Conservation (phyloP, 2,113 vertebrate genomes). For the Dromaius novaehollandiae region DNA sequence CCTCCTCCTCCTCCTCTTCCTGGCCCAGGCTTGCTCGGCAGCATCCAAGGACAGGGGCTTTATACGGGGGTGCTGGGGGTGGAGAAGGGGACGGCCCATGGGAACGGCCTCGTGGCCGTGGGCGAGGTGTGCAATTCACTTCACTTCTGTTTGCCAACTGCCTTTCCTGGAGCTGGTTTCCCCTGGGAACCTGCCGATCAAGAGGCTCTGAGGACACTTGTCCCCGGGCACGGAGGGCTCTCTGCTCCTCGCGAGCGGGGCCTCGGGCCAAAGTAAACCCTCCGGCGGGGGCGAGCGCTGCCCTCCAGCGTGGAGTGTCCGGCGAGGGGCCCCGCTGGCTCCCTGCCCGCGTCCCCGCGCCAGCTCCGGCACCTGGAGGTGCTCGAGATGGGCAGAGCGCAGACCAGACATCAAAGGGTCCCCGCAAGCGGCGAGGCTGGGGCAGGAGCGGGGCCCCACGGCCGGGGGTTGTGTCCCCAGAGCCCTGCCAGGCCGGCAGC, state of each 20-base stretch:
- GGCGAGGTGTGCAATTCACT: neutral
- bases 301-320: neutral
- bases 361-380: neutral
- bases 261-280: conserved; percentile 36
- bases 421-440: fast-evolving
- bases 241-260: neutral
- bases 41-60: fast-evolving
- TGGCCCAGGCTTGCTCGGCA: fast-evolving
- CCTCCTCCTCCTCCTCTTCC: neutral
- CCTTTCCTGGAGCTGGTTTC: neutral
- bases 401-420: neutral
- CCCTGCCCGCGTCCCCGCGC: fast-evolving
- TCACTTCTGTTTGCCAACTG: neutral
- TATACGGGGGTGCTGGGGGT: neutral
- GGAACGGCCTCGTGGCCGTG: neutral
- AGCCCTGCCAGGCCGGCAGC: fast-evolving
- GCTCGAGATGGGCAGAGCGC: neutral
- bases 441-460: fast-evolving
- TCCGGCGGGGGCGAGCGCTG: neutral
- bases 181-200: neutral
- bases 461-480: fast-evolving
- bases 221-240: neutral
- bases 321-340: fast-evolving
- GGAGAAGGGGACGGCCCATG: fast-evolving
- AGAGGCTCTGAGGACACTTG: neutral